phyloP scores from a whole-genome alignment of 2,797 vertebrate species.

The Miichthys miiuy region DNA sequence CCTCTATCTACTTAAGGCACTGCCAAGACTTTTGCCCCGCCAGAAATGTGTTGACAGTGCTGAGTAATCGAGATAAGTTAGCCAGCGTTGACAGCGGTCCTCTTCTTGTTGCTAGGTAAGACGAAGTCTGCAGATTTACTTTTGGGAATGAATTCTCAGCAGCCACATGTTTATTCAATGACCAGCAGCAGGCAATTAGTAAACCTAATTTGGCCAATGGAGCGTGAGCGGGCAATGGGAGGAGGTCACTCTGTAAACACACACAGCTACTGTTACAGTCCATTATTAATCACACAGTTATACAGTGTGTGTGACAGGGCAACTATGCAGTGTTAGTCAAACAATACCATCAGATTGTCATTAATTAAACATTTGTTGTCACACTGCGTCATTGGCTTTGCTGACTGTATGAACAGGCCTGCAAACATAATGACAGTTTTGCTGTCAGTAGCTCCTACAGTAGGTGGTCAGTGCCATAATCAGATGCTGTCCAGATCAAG shows the following conservation, averaged over 20 bases:
- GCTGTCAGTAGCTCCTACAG: constrained; percentile 1
- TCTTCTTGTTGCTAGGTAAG: constrained; percentile 15
- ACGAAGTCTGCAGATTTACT: constrained; percentile 4
- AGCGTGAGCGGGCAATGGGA: constrained; percentile 29
- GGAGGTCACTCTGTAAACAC: constrained; percentile 46
- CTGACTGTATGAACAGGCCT: constrained; percentile 32
- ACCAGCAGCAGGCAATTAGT: constrained; percentile 56
- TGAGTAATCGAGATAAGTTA: constrained; percentile 41
- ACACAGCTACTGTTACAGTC: constrained; percentile 54
- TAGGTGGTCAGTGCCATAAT: constrained; percentile 16
- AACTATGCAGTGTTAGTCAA: constrained; percentile 33
- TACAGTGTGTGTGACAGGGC: constrained; percentile 25
- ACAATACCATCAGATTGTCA: constrained; percentile 50
- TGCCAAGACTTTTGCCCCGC: constrained; percentile 11
- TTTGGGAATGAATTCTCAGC: constrained; percentile 17
- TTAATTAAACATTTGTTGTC: constrained; percentile 54
- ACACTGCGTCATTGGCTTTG: constrained; percentile 36
- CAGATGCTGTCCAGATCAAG: constrained; percentile 32
- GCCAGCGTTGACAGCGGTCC: constrained; percentile 3
- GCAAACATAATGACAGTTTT: constrained; percentile 36
- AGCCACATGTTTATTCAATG: constrained; percentile 47
- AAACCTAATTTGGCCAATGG: constrained; percentile 55
- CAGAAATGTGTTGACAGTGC: constrained; percentile 21
- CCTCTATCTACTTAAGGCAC: constrained; percentile 10
- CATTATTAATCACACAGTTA: constrained; percentile 47